Conservation (phyloP, 2,888 invertebrate species). For the Xanthorhoe spadicearia region DNA sequence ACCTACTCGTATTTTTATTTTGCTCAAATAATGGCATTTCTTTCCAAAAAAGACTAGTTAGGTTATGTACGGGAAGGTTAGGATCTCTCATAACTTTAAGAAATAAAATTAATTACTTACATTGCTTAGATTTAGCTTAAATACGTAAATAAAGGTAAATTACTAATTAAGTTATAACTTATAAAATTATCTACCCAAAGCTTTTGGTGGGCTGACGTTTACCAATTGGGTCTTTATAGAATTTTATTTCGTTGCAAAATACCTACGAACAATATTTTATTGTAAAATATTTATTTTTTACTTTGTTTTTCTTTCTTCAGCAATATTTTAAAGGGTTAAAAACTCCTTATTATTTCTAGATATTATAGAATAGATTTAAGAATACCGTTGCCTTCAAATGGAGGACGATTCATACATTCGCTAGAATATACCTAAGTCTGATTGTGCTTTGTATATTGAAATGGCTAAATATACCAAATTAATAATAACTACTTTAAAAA, state of each 20-base stretch:
- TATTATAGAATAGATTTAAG: conserved; percentile 43
- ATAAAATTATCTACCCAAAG: conserved; percentile 52
- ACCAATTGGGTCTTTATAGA: conserved; percentile 58
- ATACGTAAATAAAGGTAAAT: not conserved
- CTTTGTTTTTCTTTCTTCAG: conserved; percentile 60
- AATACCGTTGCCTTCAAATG: conserved; percentile 66
- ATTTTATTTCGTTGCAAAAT: conserved; percentile 51
- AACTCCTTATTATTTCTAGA: conserved; percentile 57
- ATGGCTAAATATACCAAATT: conserved; percentile 61
- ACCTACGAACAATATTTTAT: conserved; percentile 28
- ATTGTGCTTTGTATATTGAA: conserved; percentile 78
- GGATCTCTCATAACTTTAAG: conserved; percentile 69
- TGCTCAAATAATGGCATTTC: conserved; percentile 84
- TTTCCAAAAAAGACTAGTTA: conserved; percentile 68
- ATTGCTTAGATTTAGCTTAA: not conserved
- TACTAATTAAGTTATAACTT: conserved; percentile 35
- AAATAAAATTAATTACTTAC: conserved; percentile 37
- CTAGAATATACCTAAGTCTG: conserved; percentile 84
- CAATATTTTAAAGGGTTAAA: conserved; percentile 70
- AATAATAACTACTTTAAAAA: conserved; percentile 27
- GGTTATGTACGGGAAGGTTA: conserved; percentile 54
- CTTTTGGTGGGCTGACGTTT: conserved; percentile 65
- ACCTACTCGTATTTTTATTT: conserved; percentile 62
- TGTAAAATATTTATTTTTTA: conserved; percentile 43
- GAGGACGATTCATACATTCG: conserved; percentile 77